Evolutionary conservation across 64 coral and sea anemone genomes (phyloP).

Genomic region (Trachythela sp.): DNA sequence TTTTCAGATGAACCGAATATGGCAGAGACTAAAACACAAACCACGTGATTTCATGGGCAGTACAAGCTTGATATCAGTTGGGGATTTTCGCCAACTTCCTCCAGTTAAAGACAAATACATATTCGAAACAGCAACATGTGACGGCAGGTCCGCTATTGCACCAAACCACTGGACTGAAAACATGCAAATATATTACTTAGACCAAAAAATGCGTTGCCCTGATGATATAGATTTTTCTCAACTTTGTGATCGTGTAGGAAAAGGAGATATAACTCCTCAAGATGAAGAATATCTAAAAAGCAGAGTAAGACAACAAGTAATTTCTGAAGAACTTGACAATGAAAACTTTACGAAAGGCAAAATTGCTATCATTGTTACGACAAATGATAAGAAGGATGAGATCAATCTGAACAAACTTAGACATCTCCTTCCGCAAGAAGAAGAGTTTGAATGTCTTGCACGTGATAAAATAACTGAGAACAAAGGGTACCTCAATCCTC

Average conservation of each 20-base stretch:
- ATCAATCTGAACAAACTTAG: slow-evolving; percentile 2
- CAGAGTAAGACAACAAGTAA: background rate
- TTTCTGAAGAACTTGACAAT: slow-evolving; percentile 27
- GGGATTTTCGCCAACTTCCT: slow-evolving; percentile 11
- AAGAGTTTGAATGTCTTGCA: slow-evolving; percentile 10
- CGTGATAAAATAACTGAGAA: slow-evolving; percentile 7
- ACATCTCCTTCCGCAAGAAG: slow-evolving; percentile 3
- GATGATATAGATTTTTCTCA: slow-evolving; percentile 1
- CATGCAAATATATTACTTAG: background rate
- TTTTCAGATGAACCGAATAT: slow-evolving; percentile 12
- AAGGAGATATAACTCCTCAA: background rate
- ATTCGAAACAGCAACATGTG: slow-evolving; percentile 10
- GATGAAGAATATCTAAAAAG: background rate
- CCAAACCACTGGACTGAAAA: slow-evolving; percentile 12
- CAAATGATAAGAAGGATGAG: slow-evolving; percentile 1
- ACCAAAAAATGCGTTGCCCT: slow-evolving; percentile 11
- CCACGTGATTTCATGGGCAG: background rate
- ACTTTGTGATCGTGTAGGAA: slow-evolving; percentile 32
- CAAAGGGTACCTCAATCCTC: slow-evolving; percentile 13
- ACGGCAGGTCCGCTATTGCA: background rate
- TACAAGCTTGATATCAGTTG: slow-evolving; percentile 13
- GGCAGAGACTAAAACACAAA: background rate
- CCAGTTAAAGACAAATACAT: slow-evolving; percentile 10
- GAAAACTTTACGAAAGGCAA: slow-evolving; percentile 5
- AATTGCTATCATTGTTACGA: slow-evolving; percentile 27